These are phyloP conservation scores for Eucidaris tribuloides DNA, from an alignment of 35 echinoderm and acorn worm species.

Conservation along the genomic window DNA sequence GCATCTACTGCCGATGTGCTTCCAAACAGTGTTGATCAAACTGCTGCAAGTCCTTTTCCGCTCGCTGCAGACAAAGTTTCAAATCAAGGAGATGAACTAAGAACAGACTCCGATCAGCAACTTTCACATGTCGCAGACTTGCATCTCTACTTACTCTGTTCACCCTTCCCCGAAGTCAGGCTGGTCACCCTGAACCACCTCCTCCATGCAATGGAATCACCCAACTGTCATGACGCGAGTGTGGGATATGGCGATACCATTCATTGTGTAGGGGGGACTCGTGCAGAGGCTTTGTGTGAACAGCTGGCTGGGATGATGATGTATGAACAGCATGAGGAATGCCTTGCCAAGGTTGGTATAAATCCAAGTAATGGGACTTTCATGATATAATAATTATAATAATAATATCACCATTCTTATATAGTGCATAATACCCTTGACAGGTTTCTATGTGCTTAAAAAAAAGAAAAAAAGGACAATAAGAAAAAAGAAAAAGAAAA, in stretches of 20 bases:
- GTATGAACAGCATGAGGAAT: conserved; percentile 15
- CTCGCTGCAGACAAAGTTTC: not conserved
- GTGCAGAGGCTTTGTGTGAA: not conserved
- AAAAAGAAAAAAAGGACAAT: not conserved
- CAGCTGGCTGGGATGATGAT: conserved; percentile 16
- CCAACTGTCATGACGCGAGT: not conserved
- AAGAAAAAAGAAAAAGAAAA: not conserved
- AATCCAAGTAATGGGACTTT: not conserved
- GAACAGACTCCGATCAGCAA: not conserved
- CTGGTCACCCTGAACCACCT: conserved; percentile 26
- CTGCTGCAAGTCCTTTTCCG: not conserved
- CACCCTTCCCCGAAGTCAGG: conserved; percentile 29
- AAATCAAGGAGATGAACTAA: not conserved
- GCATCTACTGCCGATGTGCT: too few relatives aligned
- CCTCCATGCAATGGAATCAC: not conserved
- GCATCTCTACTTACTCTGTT: conserved; percentile 4
- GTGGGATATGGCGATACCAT: not conserved
- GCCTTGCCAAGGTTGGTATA: conserved; percentile 1
- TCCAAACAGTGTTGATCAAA: not conserved
- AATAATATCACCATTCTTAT: too few relatives aligned
- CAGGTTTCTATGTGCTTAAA: not conserved
- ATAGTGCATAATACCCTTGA: too few relatives aligned
- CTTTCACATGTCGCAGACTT: not conserved
- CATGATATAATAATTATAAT: not conserved
- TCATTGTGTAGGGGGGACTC: not conserved